Evolutionary conservation across 23 tunicate species (phyloP).

Genomic region (Halocynthia aurantium): DNA sequence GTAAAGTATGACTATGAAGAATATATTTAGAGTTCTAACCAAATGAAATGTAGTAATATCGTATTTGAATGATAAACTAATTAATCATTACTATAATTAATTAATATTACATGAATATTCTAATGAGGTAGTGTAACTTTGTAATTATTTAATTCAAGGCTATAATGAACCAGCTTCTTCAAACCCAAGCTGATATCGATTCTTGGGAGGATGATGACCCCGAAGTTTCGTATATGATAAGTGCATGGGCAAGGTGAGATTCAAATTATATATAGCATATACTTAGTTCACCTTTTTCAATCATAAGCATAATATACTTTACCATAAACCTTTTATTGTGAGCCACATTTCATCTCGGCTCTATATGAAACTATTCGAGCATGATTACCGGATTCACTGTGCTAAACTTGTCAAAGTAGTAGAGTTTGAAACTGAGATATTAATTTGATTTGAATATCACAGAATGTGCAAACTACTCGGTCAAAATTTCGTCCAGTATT

Average conservation of each 20-base stretch:
- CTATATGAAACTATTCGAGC: too few species aligned
- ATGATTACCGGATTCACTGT: too few species aligned
- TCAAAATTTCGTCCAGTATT: constrained; percentile 74
- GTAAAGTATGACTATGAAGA: too few species aligned
- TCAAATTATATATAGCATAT: background rate
- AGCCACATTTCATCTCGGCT: too few species aligned
- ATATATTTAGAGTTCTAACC: background rate
- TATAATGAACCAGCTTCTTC: constrained; percentile 89
- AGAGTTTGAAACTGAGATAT: too few species aligned
- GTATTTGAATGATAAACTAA: background rate
- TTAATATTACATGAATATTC: background rate
- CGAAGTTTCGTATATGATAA: constrained; percentile 96
- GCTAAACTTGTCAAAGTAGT: too few species aligned
- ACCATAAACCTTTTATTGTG: too few species aligned
- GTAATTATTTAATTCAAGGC: constrained; percentile 28
- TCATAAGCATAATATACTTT: background rate
- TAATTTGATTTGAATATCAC: background rate
- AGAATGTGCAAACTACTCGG: constrained; percentile 98
- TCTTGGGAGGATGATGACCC: constrained; percentile 99
- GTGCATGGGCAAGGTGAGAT: constrained; percentile 95
- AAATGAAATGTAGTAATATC: background rate
- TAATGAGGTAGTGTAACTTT: background rate
- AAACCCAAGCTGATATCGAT: constrained; percentile 85
- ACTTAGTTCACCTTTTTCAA: background rate
- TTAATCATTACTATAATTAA: background rate